A percentile compares a stretch with the other conserved stretches of the same genome.
These are phyloP conservation scores for Discoglossus pictus DNA, from an alignment of 2,797 vertebrate genomes.

Conservation along the genomic window DNA sequence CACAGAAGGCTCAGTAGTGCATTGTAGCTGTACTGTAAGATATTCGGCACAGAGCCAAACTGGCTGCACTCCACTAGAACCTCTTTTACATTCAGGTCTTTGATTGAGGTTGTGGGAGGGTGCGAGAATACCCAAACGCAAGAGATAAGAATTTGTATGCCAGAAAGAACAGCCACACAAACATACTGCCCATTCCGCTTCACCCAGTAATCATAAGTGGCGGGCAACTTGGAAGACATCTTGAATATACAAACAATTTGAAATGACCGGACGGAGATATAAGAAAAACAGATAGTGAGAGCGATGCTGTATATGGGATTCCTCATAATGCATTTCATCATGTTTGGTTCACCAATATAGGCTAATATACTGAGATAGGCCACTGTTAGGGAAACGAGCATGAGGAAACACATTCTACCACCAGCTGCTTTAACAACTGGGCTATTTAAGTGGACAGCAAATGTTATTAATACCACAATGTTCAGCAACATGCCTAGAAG, in stretches of 20 bases:
- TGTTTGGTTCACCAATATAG: conserved; percentile 70
- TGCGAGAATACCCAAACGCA: conserved; percentile 53
- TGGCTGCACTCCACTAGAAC: conserved; percentile 73
- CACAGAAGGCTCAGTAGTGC: conserved; percentile 69
- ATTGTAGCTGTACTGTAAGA: conserved; percentile 62
- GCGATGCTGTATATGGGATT: conserved; percentile 73
- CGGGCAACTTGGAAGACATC: conserved; percentile 76
- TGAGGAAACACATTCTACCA: conserved; percentile 79
- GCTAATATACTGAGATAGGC: conserved; percentile 68
- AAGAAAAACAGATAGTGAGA: conserved; percentile 76
- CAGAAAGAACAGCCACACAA: conserved; percentile 64
- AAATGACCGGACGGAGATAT: conserved; percentile 76
- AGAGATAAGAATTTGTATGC: conserved; percentile 61
- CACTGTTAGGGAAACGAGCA: conserved; percentile 69
- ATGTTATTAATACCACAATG: conserved; percentile 61
- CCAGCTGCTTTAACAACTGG: conserved; percentile 81
- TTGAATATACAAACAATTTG: conserved; percentile 85
- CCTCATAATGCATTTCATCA: conserved; percentile 65
- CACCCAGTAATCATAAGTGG: conserved; percentile 73
- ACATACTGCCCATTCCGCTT: conserved; percentile 70
- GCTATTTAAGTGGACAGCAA: conserved; percentile 71
- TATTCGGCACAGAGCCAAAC: conserved; percentile 57
- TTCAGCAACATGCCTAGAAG: conserved; percentile 69
- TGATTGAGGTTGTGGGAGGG: conserved; percentile 31
- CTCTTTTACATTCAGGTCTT: fast-evolving